Conservation (phyloP, 2,797 vertebrate genomes). For the Spinus olivaceus region DNA sequence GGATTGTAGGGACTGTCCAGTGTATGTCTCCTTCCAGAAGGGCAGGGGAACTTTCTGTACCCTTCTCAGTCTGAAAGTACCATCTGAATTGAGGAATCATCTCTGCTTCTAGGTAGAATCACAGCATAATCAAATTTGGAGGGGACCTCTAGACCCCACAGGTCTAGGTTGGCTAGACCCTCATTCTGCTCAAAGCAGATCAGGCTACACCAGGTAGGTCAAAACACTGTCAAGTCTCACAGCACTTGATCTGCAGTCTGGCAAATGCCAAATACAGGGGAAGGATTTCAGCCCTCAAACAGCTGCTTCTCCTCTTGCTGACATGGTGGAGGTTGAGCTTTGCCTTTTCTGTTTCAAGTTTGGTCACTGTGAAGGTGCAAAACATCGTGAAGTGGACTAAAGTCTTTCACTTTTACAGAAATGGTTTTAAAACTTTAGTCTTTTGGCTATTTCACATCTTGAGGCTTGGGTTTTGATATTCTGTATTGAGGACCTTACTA, state of each 20-base stretch:
- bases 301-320: background rate
- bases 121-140: background rate
- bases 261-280: background rate
- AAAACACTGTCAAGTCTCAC: background rate
- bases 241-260: background rate
- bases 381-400: background rate
- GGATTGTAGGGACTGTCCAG: background rate
- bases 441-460: background rate
- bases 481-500: background rate
- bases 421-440: background rate
- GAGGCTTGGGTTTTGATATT: background rate
- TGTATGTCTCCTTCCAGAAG: background rate
- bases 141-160: background rate
- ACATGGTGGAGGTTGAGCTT: background rate
- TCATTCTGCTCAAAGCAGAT: background rate
- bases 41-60: background rate
- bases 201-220: background rate
- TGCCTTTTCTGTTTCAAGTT: background rate
- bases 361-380: background rate
- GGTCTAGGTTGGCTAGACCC: background rate
- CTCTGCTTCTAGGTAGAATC: background rate
- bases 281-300: background rate
- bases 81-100: background rate
- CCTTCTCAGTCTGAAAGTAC: background rate
- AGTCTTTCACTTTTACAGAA: background rate